A percentile compares a stretch with the other conserved stretches of the same genome.
Conservation (phyloP, 2,888 invertebrate species). For the Diplolepis rosae region DNA sequence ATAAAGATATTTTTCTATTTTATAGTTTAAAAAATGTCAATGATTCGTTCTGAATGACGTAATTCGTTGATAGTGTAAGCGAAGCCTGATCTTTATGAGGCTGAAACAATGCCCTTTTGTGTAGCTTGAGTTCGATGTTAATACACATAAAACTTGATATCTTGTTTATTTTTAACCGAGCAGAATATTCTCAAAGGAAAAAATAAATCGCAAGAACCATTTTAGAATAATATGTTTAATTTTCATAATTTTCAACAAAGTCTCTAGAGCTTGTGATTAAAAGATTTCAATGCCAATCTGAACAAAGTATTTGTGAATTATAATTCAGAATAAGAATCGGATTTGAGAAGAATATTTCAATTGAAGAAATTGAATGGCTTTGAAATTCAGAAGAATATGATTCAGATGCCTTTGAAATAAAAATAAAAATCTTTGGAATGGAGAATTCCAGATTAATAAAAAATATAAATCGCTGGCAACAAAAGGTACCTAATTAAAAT, state of each 20-base stretch:
- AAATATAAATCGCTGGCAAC: conserved; percentile 9
- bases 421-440: neutral
- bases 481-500: conserved; percentile 28
- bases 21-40: neutral
- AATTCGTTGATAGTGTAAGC: neutral
- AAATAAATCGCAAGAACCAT: neutral
- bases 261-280: too few species aligned
- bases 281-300: too few species aligned
- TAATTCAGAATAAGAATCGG: too few species aligned
- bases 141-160: neutral
- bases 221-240: neutral
- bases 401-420: neutral
- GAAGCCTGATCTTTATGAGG: neutral
- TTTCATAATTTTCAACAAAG: neutral
- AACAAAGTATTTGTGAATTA: too few species aligned
- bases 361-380: too few species aligned
- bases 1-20: neutral
- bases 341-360: too few species aligned
- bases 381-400: too few species aligned
- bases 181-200: neutral
- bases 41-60: neutral
- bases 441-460: neutral
- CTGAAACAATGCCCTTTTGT: conserved; percentile 11
- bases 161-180: neutral
- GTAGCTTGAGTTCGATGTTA: neutral